These are phyloP conservation scores for Phyllotreta cruciferae DNA, from an alignment of 2,888 invertebrate species.

Conservation along the genomic window DNA sequence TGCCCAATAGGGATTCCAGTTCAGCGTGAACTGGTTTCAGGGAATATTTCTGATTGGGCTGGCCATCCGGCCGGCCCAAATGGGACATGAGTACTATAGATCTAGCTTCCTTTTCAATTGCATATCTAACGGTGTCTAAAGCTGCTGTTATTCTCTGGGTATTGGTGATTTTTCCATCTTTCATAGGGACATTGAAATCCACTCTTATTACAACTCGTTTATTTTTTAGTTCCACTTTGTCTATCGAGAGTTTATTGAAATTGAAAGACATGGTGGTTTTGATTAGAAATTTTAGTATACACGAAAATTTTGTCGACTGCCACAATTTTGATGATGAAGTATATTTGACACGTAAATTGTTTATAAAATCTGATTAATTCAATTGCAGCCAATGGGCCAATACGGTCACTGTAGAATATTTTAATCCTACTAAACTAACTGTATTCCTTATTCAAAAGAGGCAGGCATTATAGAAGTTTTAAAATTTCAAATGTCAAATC, in stretches of 20 bases:
- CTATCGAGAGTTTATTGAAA: constrained; percentile 25
- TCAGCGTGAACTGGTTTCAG: constrained; percentile 92
- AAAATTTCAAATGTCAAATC: too few relatives aligned
- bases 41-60: constrained; percentile 84
- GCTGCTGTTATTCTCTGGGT: constrained; percentile 98
- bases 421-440: too few relatives aligned
- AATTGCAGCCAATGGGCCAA: too few relatives aligned
- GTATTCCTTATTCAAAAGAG: too few relatives aligned
- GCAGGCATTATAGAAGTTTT: too few relatives aligned
- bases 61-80: constrained; percentile 96
- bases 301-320: constrained; percentile 16
- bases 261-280: constrained; percentile 12
- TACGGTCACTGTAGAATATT: too few relatives aligned
- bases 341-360: too few relatives aligned
- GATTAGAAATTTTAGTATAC: not conserved
- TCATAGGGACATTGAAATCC: constrained; percentile 98
- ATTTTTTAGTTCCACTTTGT: constrained; percentile 10
- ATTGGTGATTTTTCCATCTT: constrained; percentile 95
- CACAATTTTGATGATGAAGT: constrained; percentile 7
- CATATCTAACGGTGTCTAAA: constrained; percentile 90
- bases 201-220: constrained; percentile 70
- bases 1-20: constrained; percentile 79
- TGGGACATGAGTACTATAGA: constrained; percentile 97
- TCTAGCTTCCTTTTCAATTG: constrained; percentile 90
- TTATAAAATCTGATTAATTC: too few relatives aligned